Conservation (phyloP, 2,888 invertebrate species). For the Cataglyphis altisquamis region DNA sequence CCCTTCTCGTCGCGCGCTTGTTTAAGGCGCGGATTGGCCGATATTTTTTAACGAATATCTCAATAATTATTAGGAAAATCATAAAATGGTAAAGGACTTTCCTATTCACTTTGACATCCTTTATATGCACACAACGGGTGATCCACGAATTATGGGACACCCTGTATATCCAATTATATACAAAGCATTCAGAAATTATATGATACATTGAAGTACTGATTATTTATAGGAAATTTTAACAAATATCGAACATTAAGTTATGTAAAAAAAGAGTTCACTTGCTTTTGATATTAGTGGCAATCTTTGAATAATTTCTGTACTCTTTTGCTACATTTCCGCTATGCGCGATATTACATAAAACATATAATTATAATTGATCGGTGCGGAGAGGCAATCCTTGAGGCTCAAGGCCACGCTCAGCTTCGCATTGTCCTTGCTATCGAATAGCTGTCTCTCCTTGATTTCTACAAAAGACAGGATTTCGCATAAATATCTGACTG, state of each 20-base stretch:
- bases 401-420: not conserved
- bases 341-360: not conserved
- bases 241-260: not conserved
- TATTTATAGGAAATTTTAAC: not conserved
- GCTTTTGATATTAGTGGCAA: not conserved
- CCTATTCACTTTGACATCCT: too few relatives aligned
- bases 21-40: too few relatives aligned
- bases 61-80: too few relatives aligned
- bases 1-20: too few relatives aligned
- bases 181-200: not conserved
- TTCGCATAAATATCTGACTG: not conserved
- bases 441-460: not conserved
- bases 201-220: not conserved
- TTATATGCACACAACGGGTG: too few relatives aligned
- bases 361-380: not conserved
- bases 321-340: not conserved
- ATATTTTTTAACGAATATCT: too few relatives aligned
- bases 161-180: not conserved
- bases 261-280: not conserved
- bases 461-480: not conserved
- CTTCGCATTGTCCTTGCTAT: not conserved
- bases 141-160: too few relatives aligned
- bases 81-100: too few relatives aligned
- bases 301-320: not conserved
- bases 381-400: conserved; percentile 1